These are phyloP conservation scores for Pelodytes ibericus DNA, from an alignment of 2,797 vertebrate species.

Conservation along the genomic window DNA sequence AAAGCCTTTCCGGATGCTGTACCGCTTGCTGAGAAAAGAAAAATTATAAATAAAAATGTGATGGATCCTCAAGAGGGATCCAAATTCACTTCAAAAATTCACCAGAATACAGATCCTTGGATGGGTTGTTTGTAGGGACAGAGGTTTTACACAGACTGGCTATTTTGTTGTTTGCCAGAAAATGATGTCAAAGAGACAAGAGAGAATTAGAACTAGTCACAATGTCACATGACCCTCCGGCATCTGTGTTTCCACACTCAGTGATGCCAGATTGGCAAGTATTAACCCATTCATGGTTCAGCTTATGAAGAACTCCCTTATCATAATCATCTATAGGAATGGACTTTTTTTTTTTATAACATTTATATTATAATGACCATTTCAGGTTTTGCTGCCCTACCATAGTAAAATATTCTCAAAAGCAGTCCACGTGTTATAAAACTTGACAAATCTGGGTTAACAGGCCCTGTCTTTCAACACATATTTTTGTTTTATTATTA, in stretches of 20 bases:
- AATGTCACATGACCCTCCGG: constrained; percentile 5
- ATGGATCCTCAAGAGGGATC: constrained; percentile 19
- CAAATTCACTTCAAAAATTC: constrained; percentile 29
- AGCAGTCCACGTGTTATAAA: too few species aligned
- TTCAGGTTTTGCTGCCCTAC: too few species aligned
- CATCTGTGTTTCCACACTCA: constrained; percentile 10
- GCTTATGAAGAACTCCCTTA: not conserved
- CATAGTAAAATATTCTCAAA: too few species aligned
- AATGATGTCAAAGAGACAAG: constrained; percentile 32
- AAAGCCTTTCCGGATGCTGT: constrained; percentile 42
- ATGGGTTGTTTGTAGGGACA: constrained; percentile 10
- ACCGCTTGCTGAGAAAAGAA: constrained; percentile 16
- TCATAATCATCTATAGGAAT: too few species aligned
- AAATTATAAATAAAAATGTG: not conserved
- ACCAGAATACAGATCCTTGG: constrained; percentile 17
- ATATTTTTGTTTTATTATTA: too few species aligned
- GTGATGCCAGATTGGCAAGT: not conserved
- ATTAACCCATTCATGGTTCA: not conserved
- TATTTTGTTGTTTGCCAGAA: constrained; percentile 39
- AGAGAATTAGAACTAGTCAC: not conserved
- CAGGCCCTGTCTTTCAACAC: too few species aligned
- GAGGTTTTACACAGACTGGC: constrained; percentile 27
- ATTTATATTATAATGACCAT: too few species aligned
- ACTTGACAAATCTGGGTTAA: too few species aligned
- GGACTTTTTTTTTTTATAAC: too few species aligned